A percentile compares a stretch with the other conserved stretches of the same genome.
These are phyloP conservation scores for Thamnophis elegans DNA, from an alignment of 2,797 vertebrate genomes.

Conservation along the genomic window DNA sequence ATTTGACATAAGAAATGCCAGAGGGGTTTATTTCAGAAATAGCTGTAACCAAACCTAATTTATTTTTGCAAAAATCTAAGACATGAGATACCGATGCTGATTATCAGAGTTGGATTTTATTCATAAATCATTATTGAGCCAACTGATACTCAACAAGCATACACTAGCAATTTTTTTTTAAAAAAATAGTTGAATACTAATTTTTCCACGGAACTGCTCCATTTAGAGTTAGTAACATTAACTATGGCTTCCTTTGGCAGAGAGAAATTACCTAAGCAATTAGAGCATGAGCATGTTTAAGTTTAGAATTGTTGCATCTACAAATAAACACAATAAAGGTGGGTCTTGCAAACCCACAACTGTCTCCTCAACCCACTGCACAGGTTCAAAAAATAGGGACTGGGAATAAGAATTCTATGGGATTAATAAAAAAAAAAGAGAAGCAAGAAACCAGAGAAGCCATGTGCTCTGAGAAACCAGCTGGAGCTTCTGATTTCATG, in stretches of 20 bases:
- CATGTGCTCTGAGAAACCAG: neutral
- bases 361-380: neutral
- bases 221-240: neutral
- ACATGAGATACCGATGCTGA: neutral
- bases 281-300: neutral
- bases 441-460: neutral
- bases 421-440: neutral
- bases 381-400: neutral
- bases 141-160: neutral
- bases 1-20: neutral
- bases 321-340: neutral
- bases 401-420: neutral
- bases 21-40: neutral
- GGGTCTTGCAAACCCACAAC: neutral
- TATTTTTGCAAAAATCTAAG: neutral
- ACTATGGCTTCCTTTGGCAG: neutral
- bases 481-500: neutral
- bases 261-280: neutral
- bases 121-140: neutral
- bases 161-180: neutral
- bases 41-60: neutral
- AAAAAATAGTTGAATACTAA: neutral
- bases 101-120: neutral
- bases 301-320: neutral
- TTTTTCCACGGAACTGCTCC: neutral